phyloP scores from a whole-genome alignment of 2,797 vertebrate species.

The Hydrolagus colliei region DNA sequence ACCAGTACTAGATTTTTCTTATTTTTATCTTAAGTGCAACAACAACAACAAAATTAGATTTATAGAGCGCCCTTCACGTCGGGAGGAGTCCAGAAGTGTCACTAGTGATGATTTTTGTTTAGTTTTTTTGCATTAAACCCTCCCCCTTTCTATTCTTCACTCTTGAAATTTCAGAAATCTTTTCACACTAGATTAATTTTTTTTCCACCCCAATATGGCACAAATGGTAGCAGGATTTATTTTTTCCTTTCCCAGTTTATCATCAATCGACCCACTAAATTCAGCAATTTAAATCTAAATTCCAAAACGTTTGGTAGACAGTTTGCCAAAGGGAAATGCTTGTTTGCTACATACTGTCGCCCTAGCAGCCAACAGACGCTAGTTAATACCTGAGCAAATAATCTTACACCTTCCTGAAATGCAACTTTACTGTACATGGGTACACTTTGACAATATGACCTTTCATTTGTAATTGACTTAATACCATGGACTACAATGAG shows the following conservation, averaged over 20 bases:
- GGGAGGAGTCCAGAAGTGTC: background rate
- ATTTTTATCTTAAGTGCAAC: background rate
- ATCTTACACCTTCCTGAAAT: background rate
- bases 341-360: background rate
- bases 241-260: background rate
- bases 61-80: too few species aligned
- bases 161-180: background rate
- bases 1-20: background rate
- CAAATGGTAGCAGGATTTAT: background rate
- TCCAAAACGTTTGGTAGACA: background rate
- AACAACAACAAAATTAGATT: too few species aligned
- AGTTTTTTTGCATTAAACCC: background rate
- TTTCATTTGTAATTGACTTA: constrained; percentile 19
- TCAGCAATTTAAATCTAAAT: background rate
- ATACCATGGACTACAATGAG: constrained; percentile 16
- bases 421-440: constrained; percentile 11
- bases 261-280: background rate
- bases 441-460: constrained; percentile 4
- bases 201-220: background rate
- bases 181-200: too few species aligned
- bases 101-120: background rate
- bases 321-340: background rate
- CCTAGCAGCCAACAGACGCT: background rate
- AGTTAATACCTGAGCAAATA: constrained; percentile 13
- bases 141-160: too few species aligned